phyloP scores from a whole-genome alignment of 2,888 invertebrate genomes.

The Nymphalis c-album region DNA sequence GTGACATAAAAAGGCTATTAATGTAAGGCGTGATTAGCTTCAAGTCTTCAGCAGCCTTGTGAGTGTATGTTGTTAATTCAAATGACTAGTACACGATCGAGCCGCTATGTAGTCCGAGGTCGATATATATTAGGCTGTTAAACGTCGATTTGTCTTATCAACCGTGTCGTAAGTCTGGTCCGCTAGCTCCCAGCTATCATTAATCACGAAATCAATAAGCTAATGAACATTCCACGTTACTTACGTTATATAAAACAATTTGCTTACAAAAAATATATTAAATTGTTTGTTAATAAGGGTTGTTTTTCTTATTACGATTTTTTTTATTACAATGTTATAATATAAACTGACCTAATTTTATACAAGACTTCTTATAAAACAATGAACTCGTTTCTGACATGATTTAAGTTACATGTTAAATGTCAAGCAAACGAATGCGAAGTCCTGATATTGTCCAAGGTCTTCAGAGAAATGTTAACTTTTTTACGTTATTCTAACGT shows the following conservation, averaged over 20 bases:
- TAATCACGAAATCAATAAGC: conserved; percentile 42
- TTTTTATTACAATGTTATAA: background rate
- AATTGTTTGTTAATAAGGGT: background rate
- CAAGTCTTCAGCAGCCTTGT: conserved; percentile 34
- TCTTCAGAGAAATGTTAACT: background rate
- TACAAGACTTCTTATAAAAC: conserved; percentile 19
- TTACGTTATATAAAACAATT: background rate
- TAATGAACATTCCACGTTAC: conserved; percentile 20
- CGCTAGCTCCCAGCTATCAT: conserved; percentile 39
- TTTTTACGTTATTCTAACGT: too few species aligned
- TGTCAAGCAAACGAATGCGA: background rate
- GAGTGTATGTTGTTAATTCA: conserved; percentile 39
- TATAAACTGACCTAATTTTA: background rate
- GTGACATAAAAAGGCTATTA: conserved; percentile 23
- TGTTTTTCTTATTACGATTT: background rate
- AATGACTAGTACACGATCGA: conserved; percentile 46
- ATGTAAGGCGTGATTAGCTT: conserved; percentile 25
- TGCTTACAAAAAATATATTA: background rate
- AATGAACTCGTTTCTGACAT: conserved; percentile 19
- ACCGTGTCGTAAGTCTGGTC: conserved; percentile 39
- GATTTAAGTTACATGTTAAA: conserved; percentile 9
- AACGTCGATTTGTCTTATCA: conserved; percentile 47
- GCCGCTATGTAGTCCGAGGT: conserved; percentile 48
- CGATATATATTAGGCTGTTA: conserved; percentile 45
- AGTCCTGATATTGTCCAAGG: background rate